Evolutionary conservation across 2,113 vertebrate genomes (phyloP).

Genomic region (Thalassoma bifasciatum): DNA sequence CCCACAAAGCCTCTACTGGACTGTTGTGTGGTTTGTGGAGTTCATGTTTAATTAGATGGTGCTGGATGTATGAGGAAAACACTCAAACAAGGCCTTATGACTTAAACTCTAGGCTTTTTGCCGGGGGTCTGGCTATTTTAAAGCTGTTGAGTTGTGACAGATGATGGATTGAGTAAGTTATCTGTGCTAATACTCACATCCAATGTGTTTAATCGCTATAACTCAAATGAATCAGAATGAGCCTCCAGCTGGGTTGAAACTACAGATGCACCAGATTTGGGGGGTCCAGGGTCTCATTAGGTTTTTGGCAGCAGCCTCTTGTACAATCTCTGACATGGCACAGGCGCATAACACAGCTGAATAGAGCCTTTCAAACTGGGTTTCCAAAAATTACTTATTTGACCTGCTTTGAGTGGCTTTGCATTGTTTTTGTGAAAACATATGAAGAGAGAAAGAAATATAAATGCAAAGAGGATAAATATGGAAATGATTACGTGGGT

Average conservation of each 20-base stretch:
- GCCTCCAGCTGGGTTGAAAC: slow-evolving; percentile 45
- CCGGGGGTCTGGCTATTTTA: slow-evolving; percentile 26
- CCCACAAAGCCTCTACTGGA: slow-evolving; percentile 33
- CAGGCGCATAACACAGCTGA: slow-evolving; percentile 44
- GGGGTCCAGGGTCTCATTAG: slow-evolving; percentile 37
- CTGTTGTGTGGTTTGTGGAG: slow-evolving; percentile 22
- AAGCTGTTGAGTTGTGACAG: slow-evolving; percentile 43
- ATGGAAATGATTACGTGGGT: slow-evolving; percentile 71
- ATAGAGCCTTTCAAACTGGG: slow-evolving; percentile 27
- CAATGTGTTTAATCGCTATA: slow-evolving; percentile 50
- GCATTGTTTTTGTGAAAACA: slow-evolving; percentile 64
- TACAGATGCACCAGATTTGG: slow-evolving; percentile 37
- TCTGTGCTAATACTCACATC: slow-evolving; percentile 56
- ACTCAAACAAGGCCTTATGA: slow-evolving; percentile 13
- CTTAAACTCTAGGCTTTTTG: slow-evolving; percentile 28
- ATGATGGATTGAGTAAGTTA: slow-evolving; percentile 53
- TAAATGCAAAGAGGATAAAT: slow-evolving; percentile 61
- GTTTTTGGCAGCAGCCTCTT: slow-evolving; percentile 32
- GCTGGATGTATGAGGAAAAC: slow-evolving; percentile 45
- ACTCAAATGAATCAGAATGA: slow-evolving; percentile 56
- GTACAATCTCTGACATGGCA: slow-evolving; percentile 53
- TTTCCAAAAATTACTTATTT: slow-evolving; percentile 63
- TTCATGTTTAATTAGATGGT: slow-evolving; percentile 55
- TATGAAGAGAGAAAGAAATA: slow-evolving; percentile 30
- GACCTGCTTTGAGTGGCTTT: slow-evolving; percentile 34